Conservation (phyloP, 2,113 vertebrate species). For the Microcebus murinus region DNA sequence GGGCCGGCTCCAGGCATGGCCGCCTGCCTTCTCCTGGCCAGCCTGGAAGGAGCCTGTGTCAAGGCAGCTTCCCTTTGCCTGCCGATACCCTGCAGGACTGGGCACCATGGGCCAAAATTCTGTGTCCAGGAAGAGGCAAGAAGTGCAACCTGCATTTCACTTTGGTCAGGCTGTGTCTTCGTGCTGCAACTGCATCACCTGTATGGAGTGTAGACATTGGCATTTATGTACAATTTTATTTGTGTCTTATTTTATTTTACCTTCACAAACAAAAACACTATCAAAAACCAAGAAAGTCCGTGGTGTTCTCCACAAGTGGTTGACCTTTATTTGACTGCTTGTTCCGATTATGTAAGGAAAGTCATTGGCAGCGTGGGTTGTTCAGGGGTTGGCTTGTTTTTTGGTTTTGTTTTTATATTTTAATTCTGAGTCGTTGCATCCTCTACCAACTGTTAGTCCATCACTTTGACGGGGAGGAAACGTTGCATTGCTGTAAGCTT, state of each 20-base stretch:
- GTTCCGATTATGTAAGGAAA: conserved; percentile 85
- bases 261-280: conserved; percentile 80
- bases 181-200: conserved; percentile 87
- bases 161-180: conserved; percentile 87
- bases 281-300: conserved; percentile 74
- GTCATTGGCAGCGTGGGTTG: conserved; percentile 85
- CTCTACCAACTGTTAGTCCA: conserved; percentile 86
- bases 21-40: conserved; percentile 42
- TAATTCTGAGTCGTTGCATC: conserved; percentile 86
- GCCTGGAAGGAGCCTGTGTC: conserved; percentile 72
- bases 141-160: conserved; percentile 84
- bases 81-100: conserved; percentile 65
- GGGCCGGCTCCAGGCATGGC: conserved; percentile 57
- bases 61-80: conserved; percentile 69
- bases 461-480: conserved; percentile 82
- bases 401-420: conserved; percentile 79
- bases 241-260: conserved; percentile 92
- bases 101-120: conserved; percentile 76
- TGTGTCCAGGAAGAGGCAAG: conserved; percentile 84
- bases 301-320: conserved; percentile 87
- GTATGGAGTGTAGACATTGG: conserved; percentile 89
- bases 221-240: conserved; percentile 92
- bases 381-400: conserved; percentile 71
- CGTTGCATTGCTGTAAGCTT: conserved; percentile 88
- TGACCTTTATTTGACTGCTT: conserved; percentile 82